Percentiles rank a stretch among this genome's conserved stretches.
These are phyloP conservation scores for Neosalanx taihuensis DNA, from an alignment of 2,797 vertebrate species.

Conservation along the genomic window DNA sequence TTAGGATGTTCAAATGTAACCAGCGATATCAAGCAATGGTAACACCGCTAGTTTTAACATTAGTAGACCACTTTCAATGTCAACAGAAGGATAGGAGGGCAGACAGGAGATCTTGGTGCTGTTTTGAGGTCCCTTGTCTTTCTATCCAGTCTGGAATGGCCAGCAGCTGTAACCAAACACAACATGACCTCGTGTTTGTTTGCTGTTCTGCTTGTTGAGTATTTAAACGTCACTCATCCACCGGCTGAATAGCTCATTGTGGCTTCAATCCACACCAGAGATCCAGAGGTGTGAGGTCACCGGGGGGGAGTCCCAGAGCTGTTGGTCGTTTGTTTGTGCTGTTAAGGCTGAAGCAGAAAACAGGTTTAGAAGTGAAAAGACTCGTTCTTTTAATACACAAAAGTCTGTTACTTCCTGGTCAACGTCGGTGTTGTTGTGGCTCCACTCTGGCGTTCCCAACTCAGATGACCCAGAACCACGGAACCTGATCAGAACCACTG, in stretches of 20 bases:
- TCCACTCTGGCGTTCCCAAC: background rate
- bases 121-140: conserved; percentile 10
- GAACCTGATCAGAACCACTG: background rate
- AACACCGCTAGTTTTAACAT: background rate
- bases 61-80: background rate
- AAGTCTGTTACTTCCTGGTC: background rate
- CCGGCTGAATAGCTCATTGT: conserved; percentile 56
- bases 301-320: background rate
- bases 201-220: conserved; percentile 28
- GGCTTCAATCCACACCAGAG: conserved; percentile 13
- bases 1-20: background rate
- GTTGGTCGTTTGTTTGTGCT: conserved; percentile 16
- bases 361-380: background rate
- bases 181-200: conserved; percentile 24
- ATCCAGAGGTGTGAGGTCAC: conserved; percentile 41
- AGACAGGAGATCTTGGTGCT: background rate
- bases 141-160: background rate
- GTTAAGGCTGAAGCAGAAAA: background rate
- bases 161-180: conserved; percentile 29
- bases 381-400: background rate
- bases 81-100: background rate
- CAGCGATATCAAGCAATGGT: background rate
- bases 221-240: conserved; percentile 22
- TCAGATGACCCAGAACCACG: background rate
- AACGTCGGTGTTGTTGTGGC: background rate